phyloP scores from a whole-genome alignment of 2,888 invertebrate species.

The Leptinotarsa haldemani region DNA sequence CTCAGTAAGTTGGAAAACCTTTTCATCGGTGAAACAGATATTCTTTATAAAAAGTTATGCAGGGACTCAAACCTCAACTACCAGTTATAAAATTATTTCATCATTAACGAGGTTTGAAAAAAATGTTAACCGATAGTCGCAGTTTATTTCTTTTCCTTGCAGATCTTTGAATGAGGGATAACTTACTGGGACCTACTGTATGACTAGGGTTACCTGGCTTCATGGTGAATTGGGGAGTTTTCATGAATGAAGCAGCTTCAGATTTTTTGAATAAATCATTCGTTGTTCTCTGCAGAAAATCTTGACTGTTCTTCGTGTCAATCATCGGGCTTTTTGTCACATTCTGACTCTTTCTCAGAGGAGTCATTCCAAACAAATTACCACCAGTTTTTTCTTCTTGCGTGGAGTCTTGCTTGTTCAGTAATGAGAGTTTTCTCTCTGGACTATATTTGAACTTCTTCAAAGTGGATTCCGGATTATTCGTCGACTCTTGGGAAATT shows the following conservation, averaged over 20 bases:
- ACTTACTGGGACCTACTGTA: too few relatives aligned
- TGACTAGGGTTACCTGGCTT: background rate
- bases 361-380: background rate
- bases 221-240: slow-evolving; percentile 9
- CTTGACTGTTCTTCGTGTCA: background rate
- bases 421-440: background rate
- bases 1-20: too few relatives aligned
- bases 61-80: too few relatives aligned
- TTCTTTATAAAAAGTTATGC: too few relatives aligned
- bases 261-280: slow-evolving; percentile 6
- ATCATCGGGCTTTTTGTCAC: background rate
- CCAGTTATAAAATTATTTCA: too few relatives aligned
- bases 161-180: too few relatives aligned
- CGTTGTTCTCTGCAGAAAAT: background rate
- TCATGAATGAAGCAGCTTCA: background rate
- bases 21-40: too few relatives aligned
- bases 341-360: background rate
- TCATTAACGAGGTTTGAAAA: too few relatives aligned
- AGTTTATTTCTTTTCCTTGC: too few relatives aligned
- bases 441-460: slow-evolving; percentile 23
- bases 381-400: background rate
- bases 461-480: slow-evolving; percentile 20
- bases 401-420: background rate
- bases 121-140: too few relatives aligned
- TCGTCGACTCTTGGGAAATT: slow-evolving; percentile 30